Conservation (phyloP, 2,888 invertebrate genomes). For the Hypsopygia costalis region DNA sequence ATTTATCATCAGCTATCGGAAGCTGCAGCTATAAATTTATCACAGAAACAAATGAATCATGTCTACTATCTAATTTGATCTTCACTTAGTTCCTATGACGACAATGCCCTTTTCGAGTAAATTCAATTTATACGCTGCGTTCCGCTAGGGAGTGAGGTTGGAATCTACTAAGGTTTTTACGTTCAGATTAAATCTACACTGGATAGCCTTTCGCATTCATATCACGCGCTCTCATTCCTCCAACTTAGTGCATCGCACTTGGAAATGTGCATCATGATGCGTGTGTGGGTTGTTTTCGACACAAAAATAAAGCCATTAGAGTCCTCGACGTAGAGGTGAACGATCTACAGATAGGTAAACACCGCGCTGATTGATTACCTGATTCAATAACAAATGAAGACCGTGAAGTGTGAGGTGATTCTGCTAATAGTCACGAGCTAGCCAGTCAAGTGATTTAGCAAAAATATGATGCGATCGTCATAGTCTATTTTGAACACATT, state of each 20-base stretch:
- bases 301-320: conserved; percentile 56
- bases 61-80: conserved; percentile 24
- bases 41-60: conserved; percentile 2
- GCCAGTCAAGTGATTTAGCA: conserved; percentile 33
- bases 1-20: too few species aligned
- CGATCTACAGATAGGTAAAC: conserved; percentile 55
- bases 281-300: conserved; percentile 56
- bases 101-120: conserved; percentile 42
- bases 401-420: conserved; percentile 36
- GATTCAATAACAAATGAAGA: conserved; percentile 38
- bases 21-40: conserved; percentile 14
- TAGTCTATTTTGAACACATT: conserved; percentile 15
- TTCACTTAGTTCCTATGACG: conserved; percentile 39
- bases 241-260: conserved; percentile 70
- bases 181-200: conserved; percentile 57
- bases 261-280: conserved; percentile 62
- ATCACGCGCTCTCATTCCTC: conserved; percentile 71
- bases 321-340: conserved; percentile 68
- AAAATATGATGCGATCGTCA: conserved; percentile 17
- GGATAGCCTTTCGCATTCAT: conserved; percentile 59
- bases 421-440: conserved; percentile 34
- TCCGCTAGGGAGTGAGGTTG: conserved; percentile 52
- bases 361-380: conserved; percentile 55
- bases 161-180: conserved; percentile 46
- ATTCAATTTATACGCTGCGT: conserved; percentile 60